These are phyloP conservation scores for Garrulus glandarius DNA, from an alignment of 2,797 vertebrate genomes.

Conservation along the genomic window DNA sequence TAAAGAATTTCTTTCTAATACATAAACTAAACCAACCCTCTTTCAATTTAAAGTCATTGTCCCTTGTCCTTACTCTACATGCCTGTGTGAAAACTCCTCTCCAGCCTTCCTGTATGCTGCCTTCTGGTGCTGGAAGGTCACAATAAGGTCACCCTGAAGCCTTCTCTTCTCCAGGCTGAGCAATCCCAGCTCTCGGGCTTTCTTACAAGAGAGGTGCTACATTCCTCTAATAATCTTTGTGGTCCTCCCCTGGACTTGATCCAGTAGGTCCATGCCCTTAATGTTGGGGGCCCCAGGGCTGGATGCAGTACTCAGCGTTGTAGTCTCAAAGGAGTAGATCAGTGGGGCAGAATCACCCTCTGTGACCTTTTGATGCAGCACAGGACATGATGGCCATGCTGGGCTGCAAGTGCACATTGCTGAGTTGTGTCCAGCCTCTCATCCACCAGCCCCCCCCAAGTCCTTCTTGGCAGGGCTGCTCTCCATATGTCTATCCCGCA, in stretches of 20 bases:
- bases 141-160: not conserved
- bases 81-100: not conserved
- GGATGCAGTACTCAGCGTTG: accelerated
- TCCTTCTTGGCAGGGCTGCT: not conserved
- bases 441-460: not conserved
- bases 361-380: not conserved
- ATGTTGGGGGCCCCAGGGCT: not conserved
- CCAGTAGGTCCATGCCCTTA: not conserved
- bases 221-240: not conserved
- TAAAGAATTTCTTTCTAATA: not conserved
- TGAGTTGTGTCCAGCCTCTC: not conserved
- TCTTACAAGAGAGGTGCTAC: not conserved
- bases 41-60: not conserved
- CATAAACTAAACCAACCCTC: not conserved
- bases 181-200: not conserved
- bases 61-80: not conserved
- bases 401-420: too few relatives aligned
- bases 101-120: not conserved
- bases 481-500: not conserved
- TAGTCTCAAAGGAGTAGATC: not conserved
- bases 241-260: not conserved
- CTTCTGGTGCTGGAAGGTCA: not conserved
- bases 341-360: not conserved
- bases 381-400: too few relatives aligned
- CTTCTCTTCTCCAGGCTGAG: not conserved